Evolutionary conservation across 2,888 invertebrate species (phyloP), one percentile per base, ranked within the genome.

Genomic region (Oeneis ivallda): DNA sequence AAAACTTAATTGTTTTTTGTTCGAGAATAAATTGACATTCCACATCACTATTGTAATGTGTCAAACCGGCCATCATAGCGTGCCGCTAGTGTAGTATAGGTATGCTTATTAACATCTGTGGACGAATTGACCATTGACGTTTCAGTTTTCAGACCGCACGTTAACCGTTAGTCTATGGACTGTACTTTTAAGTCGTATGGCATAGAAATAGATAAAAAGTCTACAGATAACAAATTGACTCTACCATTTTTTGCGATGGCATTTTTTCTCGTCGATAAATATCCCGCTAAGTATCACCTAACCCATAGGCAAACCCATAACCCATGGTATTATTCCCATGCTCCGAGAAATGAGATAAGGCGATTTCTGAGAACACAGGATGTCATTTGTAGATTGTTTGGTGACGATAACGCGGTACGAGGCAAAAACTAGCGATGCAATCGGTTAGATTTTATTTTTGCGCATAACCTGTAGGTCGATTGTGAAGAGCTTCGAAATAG

Each of bases 361-460:
- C 13, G 11, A 13, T 59, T 69, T 69, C 69, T 32, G 34, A 65
- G 67, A 67, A 67, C 17, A 63, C 67, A 67, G 69, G 69, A 69
- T 65, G 62, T 65, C 53, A 66, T 62, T 65, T 65, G 56, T 64
- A 60, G 65, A 47, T 65, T 67, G 39, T 69, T 65, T 60, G 47
- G n/a, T 56, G 54, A 37, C 52, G 67, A 69, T 69, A 67, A 64
- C 57, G 57, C 11, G 13, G 37, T 15, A 13, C 13, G 49, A 61
- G 11, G 62, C 32, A 64, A 56, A 69, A 64, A 65, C 53, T 56
- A 8, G 39, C 39, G 54, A 53, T 34, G 15, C 32, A 7, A 53
- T 64, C 8, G 47, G 49, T 34, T 58, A 8, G 15, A 60, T 47
- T 47, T 47, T 17, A 15, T 47, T 58, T 64, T 57, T 49, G 41